Base-by-base conservation (phyloP, 2,113 vertebrate species). In the Anseranas semipalmata region DNA sequence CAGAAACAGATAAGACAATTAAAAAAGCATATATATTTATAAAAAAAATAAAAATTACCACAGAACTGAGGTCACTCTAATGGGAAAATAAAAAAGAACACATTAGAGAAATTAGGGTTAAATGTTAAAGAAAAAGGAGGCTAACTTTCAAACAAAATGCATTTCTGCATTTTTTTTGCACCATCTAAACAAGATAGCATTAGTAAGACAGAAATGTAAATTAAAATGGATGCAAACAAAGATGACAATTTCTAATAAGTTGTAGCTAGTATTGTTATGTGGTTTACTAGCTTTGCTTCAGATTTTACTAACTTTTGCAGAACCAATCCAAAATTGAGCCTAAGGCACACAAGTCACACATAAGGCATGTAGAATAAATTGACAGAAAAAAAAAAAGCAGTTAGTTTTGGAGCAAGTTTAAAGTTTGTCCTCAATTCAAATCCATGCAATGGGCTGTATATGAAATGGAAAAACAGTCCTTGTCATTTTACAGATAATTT, bases 31-130 rank as follows among this genome's bases (percentile, higher is more conserved):
- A 98, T 91, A 83, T 97, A 97, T 98, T 97, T 98, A 98, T 98
- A 98, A 99, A 99, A 99, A 98, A 98, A 99, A 99, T 98, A 97
- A 99, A 98, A 99, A 99, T 99, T 99, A 99, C 99, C 99, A 99
- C 99, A 98, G 99, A 99, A 99, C 99, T 99, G 99, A 99, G 99
- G 99, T 99, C 99, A 98, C 99, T 99, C 99, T 99, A 99, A 99
- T 99, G 99, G 99, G 98, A 99, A 99, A 99, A 99, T 98, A 98
- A 99, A 99, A 99, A 98, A 98, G 89, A 99, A 96, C 98, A 99
- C 95, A 98, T 99, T 98, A 99, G 99, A 99, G 98, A 99, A 99
- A 99, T 99, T 98, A 98, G 97, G 97, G 98, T 99, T 99, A 99
- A 98, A 99, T 99, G 98, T 99, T 98, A 99, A 98, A 98, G 97